A percentile compares a stretch with the other conserved stretches of the same genome.
Conservation (phyloP, 2,888 invertebrate genomes). For the Marronus borbonicus region DNA sequence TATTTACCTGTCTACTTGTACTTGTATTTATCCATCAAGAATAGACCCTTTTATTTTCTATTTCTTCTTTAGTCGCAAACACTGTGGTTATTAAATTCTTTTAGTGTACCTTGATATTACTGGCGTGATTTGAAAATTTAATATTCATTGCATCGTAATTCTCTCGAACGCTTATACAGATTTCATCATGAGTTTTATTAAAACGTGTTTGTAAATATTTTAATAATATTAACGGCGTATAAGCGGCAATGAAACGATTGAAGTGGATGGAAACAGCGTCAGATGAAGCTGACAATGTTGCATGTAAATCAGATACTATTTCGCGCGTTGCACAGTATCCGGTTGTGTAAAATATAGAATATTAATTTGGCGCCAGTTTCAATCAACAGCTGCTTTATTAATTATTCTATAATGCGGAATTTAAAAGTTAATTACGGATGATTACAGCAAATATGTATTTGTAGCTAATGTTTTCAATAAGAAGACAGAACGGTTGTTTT, state of each 20-base stretch:
- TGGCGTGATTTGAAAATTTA: neutral
- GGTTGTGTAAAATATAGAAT: slow-evolving; percentile 16
- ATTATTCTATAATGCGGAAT: no score
- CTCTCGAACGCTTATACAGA: neutral
- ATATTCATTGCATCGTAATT: neutral
- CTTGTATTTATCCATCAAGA: no score
- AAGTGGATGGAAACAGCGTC: slow-evolving; percentile 15
- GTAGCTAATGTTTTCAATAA: no score
- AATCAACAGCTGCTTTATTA: slow-evolving; percentile 8
- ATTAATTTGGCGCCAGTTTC: slow-evolving; percentile 8
- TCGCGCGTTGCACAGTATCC: slow-evolving; percentile 8
- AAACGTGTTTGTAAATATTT: slow-evolving; percentile 24
- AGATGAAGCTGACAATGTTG: slow-evolving; percentile 32
- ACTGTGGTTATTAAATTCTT: no score
- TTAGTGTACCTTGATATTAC: neutral
- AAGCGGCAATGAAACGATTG: slow-evolving; percentile 14
- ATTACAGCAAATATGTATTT: no score
- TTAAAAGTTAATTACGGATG: no score
- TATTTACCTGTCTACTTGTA: no score
- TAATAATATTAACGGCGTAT: slow-evolving; percentile 28
- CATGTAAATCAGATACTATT: slow-evolving; percentile 28
- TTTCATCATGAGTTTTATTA: neutral
- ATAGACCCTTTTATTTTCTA: no score
- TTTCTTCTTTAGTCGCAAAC: no score
- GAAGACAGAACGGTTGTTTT: no score